phyloP scores from a whole-genome alignment of 2,888 invertebrate genomes.

The Conchocele bisecta region DNA sequence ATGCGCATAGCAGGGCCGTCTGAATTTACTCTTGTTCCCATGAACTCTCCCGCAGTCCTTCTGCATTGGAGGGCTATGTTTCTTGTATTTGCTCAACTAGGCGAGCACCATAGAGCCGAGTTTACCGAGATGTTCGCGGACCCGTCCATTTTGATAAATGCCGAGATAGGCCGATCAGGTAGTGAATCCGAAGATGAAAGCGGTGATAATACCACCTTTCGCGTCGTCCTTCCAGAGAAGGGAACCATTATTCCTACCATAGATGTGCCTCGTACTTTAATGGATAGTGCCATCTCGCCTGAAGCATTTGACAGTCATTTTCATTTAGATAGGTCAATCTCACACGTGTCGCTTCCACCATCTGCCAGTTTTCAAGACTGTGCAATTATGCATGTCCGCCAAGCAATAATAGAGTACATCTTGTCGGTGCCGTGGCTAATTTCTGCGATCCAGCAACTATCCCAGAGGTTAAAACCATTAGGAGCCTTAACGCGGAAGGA shows the following conservation, averaged over 20 bases:
- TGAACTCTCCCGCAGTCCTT: constrained; percentile 15
- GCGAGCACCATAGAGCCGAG: neutral
- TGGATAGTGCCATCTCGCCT: no score
- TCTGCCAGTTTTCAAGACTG: constrained; percentile 2
- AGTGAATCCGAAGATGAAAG: neutral
- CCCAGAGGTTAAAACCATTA: neutral
- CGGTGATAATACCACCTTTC: no score
- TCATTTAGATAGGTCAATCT: constrained; percentile 11
- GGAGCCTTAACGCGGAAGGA: neutral
- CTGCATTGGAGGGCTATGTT: constrained; percentile 21
- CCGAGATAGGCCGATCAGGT: neutral
- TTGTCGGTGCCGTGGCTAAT: constrained; percentile 6
- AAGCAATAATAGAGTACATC: neutral
- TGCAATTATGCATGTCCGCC: neutral
- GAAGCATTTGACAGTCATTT: constrained; percentile 26
- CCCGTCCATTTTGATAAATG: no score
- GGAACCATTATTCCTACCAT: no score
- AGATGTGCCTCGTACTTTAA: no score
- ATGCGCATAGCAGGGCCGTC: no score
- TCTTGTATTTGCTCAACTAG: neutral
- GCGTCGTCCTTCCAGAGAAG: no score
- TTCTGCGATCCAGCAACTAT: constrained; percentile 12
- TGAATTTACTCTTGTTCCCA: constrained; percentile 1
- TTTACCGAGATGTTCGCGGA: constrained; percentile 1
- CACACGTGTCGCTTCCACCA: neutral